Conservation (phyloP, 64 coral and sea anemone species). For the Hydrozoanthus tunicans region DNA sequence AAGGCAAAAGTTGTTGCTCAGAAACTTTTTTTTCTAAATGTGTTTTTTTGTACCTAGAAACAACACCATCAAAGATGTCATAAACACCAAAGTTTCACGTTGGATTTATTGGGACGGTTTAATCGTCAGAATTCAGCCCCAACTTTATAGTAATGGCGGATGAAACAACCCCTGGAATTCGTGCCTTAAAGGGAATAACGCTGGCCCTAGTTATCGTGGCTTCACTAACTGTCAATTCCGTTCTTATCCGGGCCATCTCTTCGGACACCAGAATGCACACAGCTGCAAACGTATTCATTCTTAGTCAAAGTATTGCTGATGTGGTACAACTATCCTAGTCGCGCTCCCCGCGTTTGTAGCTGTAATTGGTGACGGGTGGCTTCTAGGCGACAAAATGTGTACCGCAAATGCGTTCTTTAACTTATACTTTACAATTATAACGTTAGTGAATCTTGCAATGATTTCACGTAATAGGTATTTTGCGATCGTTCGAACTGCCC, state of each 20-base stretch:
- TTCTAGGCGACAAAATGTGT: slow-evolving; percentile 64
- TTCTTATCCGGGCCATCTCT: slow-evolving; percentile 44
- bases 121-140: background rate
- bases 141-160: background rate
- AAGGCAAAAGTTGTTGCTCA: no score
- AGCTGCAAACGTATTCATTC: slow-evolving; percentile 78
- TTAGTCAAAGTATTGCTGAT: slow-evolving; percentile 81
- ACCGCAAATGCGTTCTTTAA: slow-evolving; percentile 68
- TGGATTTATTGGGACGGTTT: background rate
- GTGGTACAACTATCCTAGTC: slow-evolving; percentile 68
- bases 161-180: background rate
- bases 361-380: slow-evolving; percentile 66
- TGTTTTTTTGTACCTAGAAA: background rate
- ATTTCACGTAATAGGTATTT: slow-evolving; percentile 81
- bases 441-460: slow-evolving; percentile 62
- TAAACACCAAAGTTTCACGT: background rate
- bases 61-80: background rate
- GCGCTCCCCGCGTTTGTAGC: slow-evolving; percentile 62
- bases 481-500: slow-evolving; percentile 53
- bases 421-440: slow-evolving; percentile 85
- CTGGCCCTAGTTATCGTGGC: slow-evolving; percentile 65
- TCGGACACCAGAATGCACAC: slow-evolving; percentile 64
- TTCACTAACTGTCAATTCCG: slow-evolving; percentile 60
- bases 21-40: background rate
- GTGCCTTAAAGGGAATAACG: slow-evolving; percentile 60